phyloP scores from a whole-genome alignment of 92 coral and sea anemone species.

The Bergia sp. region DNA sequence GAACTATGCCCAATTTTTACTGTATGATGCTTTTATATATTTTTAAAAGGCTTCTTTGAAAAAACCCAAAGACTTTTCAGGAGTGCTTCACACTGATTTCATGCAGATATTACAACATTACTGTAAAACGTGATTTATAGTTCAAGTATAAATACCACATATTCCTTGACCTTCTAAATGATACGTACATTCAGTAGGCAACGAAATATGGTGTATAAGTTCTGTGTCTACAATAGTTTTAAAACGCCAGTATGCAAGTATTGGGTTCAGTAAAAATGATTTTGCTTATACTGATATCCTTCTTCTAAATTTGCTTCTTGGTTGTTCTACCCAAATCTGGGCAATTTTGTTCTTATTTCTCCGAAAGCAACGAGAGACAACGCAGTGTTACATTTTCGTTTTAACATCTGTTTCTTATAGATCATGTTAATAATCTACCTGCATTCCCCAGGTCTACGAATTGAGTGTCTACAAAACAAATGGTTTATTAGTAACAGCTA shows the following conservation, averaged over 20 bases:
- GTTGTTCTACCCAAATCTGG: neutral
- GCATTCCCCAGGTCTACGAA: neutral
- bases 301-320: too few species aligned
- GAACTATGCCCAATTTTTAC: neutral
- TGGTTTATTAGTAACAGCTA: too few species aligned
- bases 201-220: neutral
- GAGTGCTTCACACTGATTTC: neutral
- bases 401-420: too few species aligned
- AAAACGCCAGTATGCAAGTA: too few species aligned
- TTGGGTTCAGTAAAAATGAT: too few species aligned
- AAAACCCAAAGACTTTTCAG: neutral
- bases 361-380: neutral
- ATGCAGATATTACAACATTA: neutral
- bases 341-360: neutral
- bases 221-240: too few species aligned
- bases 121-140: neutral
- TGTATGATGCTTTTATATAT: neutral
- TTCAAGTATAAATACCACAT: neutral
- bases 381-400: neutral
- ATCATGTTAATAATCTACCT: neutral
- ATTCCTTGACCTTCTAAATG: neutral
- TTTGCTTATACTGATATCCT: too few species aligned
- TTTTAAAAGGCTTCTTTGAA: neutral
- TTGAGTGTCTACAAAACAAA: neutral
- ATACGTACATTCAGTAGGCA: neutral